phyloP scores from a whole-genome alignment of 92 coral and sea anemone genomes.

The Paramuricea clavata region DNA sequence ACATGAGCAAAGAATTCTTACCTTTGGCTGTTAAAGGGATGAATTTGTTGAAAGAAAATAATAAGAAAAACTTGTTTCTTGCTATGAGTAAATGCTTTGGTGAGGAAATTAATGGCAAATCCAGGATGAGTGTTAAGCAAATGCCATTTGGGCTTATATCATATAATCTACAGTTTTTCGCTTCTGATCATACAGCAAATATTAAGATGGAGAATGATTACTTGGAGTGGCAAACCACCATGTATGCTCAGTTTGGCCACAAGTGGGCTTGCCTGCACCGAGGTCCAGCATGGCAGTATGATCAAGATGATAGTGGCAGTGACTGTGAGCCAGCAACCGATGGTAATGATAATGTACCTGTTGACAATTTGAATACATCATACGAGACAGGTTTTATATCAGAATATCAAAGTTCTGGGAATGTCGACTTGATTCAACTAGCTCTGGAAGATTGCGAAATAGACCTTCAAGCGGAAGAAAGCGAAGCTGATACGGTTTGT shows the following conservation, averaged over 20 bases:
- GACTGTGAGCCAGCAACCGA: constrained; percentile 2
- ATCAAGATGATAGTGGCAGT: constrained; percentile 10
- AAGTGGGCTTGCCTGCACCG: background rate
- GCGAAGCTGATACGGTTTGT: background rate
- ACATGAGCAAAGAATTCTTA: constrained; percentile 15
- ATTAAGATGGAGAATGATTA: background rate
- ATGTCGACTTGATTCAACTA: constrained; percentile 10
- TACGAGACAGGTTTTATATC: background rate
- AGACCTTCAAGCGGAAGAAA: constrained; percentile 10
- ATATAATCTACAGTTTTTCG: background rate
- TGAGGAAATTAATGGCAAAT: constrained; percentile 24
- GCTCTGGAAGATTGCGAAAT: constrained; percentile 17
- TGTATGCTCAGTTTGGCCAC: constrained; percentile 15
- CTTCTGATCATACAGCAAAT: background rate
- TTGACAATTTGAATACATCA: background rate
- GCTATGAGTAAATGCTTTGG: constrained; percentile 6
- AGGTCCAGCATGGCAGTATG: constrained; percentile 2
- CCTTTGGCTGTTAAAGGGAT: constrained; percentile 21
- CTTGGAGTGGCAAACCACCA: constrained; percentile 5
- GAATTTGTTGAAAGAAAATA: constrained; percentile 17
- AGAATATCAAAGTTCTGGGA: background rate
- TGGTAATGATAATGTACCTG: background rate
- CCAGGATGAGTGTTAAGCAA: background rate
- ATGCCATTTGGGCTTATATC: background rate
- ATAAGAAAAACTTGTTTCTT: constrained; percentile 19